Base-by-base conservation (phyloP, 2,113 vertebrate species). In the Prionailurus viverrinus region DNA sequence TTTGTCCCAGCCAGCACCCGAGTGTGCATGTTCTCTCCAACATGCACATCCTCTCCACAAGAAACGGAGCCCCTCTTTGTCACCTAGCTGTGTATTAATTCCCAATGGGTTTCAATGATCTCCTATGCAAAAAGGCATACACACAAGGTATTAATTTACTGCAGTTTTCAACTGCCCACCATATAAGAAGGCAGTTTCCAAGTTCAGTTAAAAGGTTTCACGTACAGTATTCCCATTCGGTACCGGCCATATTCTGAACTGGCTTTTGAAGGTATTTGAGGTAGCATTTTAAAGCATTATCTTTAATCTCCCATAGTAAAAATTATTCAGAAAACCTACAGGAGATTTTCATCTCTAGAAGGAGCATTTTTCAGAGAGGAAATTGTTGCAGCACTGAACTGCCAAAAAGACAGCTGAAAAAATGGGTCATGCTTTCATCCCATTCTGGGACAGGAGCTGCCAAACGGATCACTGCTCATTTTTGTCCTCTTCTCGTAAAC, bases 401-500 rank as follows among this genome's bases (percentile, higher is more conserved):
- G 94, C 92, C 90, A 94, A 92, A 94, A 78, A 89, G 89, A 97
- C 58, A 97, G 95, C 95, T 97, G 90, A 84, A 96, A 96, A 97
- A 98, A 96, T 96, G 95, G 97, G 97, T 97, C 96, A 97, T 36
- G 86, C 83, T 83, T 96, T 97, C 97, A 94, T 82, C 85, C 71
- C 41, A 21, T 66, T 89, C 73, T 85, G 91, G 71, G 95, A 86
- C 85, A 7, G 3, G 8, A 15, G 79, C 74, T 89, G 94, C 94
- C 97, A 97, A 74, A 76, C 21, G 8, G 53, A 88, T 81, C 66
- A 48, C 87, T 89, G 88, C 45, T 95, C 95, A 51, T 91, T 96
- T 97, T 89, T 84, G 94, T 96, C 85, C 84, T 93, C 51, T 82
- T 93, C 85, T 95, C 21, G 19, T 96, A 97, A 98, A 98, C 96